Evolutionary conservation across 2,888 invertebrate species (phyloP), one percentile per base, ranked within the genome.

Genomic region (Diploptera punctata): DNA sequence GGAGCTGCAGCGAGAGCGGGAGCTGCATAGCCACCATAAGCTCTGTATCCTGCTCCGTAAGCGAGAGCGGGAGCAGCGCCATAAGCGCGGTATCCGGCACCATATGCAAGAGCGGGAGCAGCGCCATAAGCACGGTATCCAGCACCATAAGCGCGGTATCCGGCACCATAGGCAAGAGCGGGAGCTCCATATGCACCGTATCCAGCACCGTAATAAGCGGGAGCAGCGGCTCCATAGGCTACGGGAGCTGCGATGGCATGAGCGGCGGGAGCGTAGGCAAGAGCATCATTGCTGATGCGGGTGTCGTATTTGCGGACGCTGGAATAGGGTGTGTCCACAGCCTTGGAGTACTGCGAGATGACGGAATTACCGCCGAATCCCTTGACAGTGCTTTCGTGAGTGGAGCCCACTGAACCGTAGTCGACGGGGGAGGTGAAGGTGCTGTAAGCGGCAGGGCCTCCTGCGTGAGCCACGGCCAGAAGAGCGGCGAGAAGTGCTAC

Each of bases 131-230:
- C 44, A 10, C 21, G 52, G 65, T 52, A 57, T 16, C 67, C 61
- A 60, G 82, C 80, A 78, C 76, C 81, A 60, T 57, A 65, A 10
- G 72, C 57, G 26, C 44, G 47, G 70, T 71, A 71, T 19, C 54
- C 68, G 33, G 70, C 62, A 60, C 67, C 67, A 38, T 52, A 33
- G 21, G 70, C 62, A 13, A 71, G 52, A 33, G 73, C 65, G 49
- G 72, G 68, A 65, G 47, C 57, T 31, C 21, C 33, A 24, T 49
- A 47, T 18, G 70, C 44, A 10, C 21, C 33, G 65, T 52, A 57
- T 16, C 67, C 61, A 60, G 82, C 80, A 78, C 76, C 81, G 82
- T 82, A 13, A 31, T 44, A 47, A 52, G 72, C 65, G 43, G 67
- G 69, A n/a, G 74, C 68, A 33, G 71, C 62, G 19, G 38, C 52